These are phyloP conservation scores for Heliocidaris tuberculata DNA, from an alignment of 35 echinoderm and acorn worm genomes.

Conservation along the genomic window DNA sequence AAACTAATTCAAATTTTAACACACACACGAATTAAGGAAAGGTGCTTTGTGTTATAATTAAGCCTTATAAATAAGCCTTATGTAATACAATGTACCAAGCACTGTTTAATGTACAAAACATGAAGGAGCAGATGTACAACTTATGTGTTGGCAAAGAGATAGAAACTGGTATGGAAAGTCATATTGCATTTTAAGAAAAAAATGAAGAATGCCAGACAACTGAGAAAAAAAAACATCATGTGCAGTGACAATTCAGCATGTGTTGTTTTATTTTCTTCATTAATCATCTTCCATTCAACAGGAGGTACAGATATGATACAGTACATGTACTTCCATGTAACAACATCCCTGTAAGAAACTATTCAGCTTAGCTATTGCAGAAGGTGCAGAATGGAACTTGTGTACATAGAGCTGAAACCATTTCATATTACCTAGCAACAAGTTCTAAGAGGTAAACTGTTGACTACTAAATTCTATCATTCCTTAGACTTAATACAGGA, in stretches of 20 bases:
- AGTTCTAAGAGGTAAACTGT: background rate
- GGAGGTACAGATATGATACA: background rate
- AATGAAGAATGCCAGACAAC: background rate
- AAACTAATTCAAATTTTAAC: no score
- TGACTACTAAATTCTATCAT: background rate
- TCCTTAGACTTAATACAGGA: background rate
- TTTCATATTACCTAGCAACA: background rate
- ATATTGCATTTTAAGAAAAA: background rate
- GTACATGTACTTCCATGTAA: no score
- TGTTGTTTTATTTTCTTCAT: no score
- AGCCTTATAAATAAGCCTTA: background rate
- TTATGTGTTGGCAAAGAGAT: background rate
- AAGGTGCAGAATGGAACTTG: background rate
- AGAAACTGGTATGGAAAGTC: background rate
- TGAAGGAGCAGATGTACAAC: background rate
- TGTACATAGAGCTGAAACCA: background rate
- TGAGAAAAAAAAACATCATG: background rate
- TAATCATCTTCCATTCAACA: background rate
- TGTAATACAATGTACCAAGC: background rate
- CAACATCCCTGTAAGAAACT: no score
- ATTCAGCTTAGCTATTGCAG: background rate
- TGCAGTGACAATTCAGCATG: background rate
- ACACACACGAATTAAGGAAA: no score
- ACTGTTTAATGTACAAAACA: background rate
- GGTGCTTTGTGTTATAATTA: background rate